Base-by-base conservation (phyloP, 2,113 vertebrate species). In the Phasianus colchicus region DNA sequence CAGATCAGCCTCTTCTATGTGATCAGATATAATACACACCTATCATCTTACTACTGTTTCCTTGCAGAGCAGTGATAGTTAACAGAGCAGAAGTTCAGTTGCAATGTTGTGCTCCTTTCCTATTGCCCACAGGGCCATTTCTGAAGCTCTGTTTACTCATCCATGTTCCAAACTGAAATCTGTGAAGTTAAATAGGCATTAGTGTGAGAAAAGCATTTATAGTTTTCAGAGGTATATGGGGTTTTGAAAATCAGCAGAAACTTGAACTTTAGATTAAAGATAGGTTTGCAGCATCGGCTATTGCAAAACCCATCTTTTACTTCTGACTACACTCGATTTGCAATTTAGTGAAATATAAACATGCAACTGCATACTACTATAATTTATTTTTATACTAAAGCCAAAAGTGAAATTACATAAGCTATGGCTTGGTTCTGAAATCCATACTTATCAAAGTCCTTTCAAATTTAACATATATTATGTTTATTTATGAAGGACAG, bases 11-110 rank as follows among this genome's bases (percentile, higher is more conserved):
- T 1, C 22, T 60, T 47, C 17, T 43, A 12, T 70, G 8, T 65
- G 19, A 43, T 66, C 15, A 30, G n/a, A 48, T 27, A 9, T 21
- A 71, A 29, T 47, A 38, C 15, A 29, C 22, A 7, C 7, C 45
- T 71, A 55, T 0, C 0, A 9, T 65, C 5, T 76, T 70, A n/a
- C 9, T 32, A 34, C 15, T 4, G 16, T 63, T 80, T 80, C 18
- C 24, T 65, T n/a, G 40, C 24, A 63, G 19, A 86, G 21, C 32
- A 63, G 52, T 29, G 15, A 20, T 54, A 40, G 40, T 25, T 69
- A 15, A 22, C 50, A 40, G 20, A 64, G 78, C 22, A 52, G 30
- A 9, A 87, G 16, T 13, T 40, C 6, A 4, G 5, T 42, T 54
- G 22, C 50, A 55, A 1, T 16, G 8, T 50, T 34, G 43, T 71